Conservation (phyloP, 2,113 vertebrate genomes). For the Scortum barcoo region DNA sequence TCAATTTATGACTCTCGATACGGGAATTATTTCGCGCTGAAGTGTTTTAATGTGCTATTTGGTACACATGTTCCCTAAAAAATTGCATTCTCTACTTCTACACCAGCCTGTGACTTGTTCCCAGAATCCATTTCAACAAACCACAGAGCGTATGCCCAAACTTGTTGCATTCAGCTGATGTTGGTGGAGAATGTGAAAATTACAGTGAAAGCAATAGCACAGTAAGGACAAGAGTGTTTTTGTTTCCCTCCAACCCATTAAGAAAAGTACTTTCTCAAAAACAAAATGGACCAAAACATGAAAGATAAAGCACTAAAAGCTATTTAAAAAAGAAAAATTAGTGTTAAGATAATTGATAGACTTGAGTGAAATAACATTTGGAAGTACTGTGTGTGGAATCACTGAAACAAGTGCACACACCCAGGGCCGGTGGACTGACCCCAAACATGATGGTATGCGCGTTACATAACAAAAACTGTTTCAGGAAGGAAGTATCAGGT, state of each 20-base stretch:
- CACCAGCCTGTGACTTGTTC: slow-evolving; percentile 14
- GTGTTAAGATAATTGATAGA: not conserved
- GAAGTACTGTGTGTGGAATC: slow-evolving; percentile 11
- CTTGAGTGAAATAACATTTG: slow-evolving; percentile 23
- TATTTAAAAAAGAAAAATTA: not conserved
- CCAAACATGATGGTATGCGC: slow-evolving; percentile 45
- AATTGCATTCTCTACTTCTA: not conserved
- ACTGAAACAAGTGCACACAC: slow-evolving; percentile 40
- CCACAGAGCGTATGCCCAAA: slow-evolving; percentile 21
- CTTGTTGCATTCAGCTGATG: slow-evolving; percentile 22
- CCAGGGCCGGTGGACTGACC: slow-evolving; percentile 45
- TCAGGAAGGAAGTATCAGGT: slow-evolving; percentile 63
- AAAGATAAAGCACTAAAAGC: not conserved
- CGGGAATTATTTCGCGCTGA: not conserved
- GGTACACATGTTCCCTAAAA: not conserved
- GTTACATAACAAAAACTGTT: slow-evolving; percentile 49
- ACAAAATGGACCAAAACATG: not conserved
- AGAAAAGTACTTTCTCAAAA: slow-evolving; percentile 3
- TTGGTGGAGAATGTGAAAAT: not conserved
- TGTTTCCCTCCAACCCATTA: not conserved
- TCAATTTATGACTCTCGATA: slow-evolving; percentile 15
- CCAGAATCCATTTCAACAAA: slow-evolving; percentile 23
- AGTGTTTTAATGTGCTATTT: slow-evolving; percentile 18
- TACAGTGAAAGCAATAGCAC: slow-evolving; percentile 4
- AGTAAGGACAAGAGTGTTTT: not conserved